Base-by-base conservation (phyloP, 2,888 invertebrate genomes). In the Mesopsocus fuscifrons region DNA sequence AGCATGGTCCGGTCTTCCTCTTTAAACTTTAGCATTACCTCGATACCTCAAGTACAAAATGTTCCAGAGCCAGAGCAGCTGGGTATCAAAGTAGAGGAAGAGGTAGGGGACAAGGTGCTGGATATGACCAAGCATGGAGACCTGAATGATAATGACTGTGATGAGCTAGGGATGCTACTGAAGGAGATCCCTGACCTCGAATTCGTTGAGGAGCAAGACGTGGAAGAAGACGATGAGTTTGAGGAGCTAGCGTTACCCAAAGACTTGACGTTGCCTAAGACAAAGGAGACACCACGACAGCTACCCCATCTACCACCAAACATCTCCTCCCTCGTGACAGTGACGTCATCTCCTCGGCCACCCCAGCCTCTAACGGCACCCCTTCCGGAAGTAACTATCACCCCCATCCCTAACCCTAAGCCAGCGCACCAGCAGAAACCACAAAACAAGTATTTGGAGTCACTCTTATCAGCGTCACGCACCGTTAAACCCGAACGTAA, bases 401-500 rank as follows among this genome's bases (percentile, higher is more conserved):
- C 16, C 41, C 5, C 33, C 22, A 13, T 30, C 22, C 17, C 44
- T 42, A 23, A 20, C 42, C 34, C 22, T 33, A 48, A 53, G 52
- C 45, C 52, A 49, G 48, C 46, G 43, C 48, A 49, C 46, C 47
- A 54, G 49, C 44, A 52, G 46, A 45, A 47, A 45, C 42, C 47
- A 38, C 52, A 43, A 55, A 60, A 46, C 51, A 49, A 49, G 42
- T 52, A 73, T 56, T 59, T 76, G 45, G 77, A 78, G 55, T 67
- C 74, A 9, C 57, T 77, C 5, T 59, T 77, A 15, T 71, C 75
- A 1, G 69, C 69, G 18, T 65, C 68, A 53, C 55, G 41, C 49
- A 30, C 63, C 66, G 47, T 63, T 65, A 3, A 64, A 66, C 20
- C 30, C 38, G 44, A 44, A 30, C 26, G 15, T 9, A 30, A 41